Base-by-base conservation (phyloP, 2,888 invertebrate species). In the Hydropsyche betteni region DNA sequence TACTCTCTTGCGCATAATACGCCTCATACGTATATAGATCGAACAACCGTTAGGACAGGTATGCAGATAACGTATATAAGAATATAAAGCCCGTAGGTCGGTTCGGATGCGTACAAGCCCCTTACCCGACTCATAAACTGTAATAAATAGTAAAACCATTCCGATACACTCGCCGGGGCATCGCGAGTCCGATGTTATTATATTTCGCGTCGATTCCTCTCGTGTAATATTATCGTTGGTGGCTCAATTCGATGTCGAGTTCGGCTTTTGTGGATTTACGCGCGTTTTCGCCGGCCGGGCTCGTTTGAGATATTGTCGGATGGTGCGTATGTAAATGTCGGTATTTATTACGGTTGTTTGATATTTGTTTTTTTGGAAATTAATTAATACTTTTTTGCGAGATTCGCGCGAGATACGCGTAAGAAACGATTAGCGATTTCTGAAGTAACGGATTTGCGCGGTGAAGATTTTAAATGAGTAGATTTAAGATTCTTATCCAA, bases 11-110 rank as follows among this genome's bases (percentile, higher is more conserved):
- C 44, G 44, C 44, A 44, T 44, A 33, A 64, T 36, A 64, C 64
- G 34, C 36, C 7, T 16, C 24, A 10, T 61, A 12, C 34, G 12
- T 74, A 73, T 76, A 76, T 79, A 78, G 77, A 79, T 78, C 75
- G 74, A 79, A 77, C 73, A 75, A 79, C 79, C 79, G 79, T 79
- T 79, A 77, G 74, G 75, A 71, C 77, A 61, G 74, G 77, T 77
- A 77, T 77, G 77, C 77, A 77, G 77, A 77, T 77, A 53, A 51
- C 75, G 75, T 44, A 34, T 64, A 34, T 64, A n/a, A 44, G 44
- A 44, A 44, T 72, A 38, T 58, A 72, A 72, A 68, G 64, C 68
- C 10, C 68, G 71, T 75, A 75, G 75, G 73, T 72, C 33, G 70
- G 72, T 52, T 53, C 68, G 68, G 44, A 33, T 72, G 68, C 75